These are phyloP conservation scores for Paracanthobrama guichenoti DNA, from an alignment of 2,113 vertebrate species.

Conservation along the genomic window DNA sequence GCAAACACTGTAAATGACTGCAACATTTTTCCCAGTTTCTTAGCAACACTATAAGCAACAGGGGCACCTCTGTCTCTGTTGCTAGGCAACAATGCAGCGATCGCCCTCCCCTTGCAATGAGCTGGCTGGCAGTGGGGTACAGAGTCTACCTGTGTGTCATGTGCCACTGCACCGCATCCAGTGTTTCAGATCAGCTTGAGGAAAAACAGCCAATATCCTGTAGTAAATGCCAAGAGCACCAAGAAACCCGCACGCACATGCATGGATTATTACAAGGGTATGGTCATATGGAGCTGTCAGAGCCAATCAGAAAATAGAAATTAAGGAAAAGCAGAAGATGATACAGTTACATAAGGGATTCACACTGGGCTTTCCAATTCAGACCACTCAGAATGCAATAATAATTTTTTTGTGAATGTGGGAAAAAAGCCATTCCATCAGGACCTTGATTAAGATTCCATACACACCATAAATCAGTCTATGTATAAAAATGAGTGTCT, in stretches of 20 bases:
- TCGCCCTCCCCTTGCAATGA: constrained; percentile 53
- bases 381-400: too few relatives aligned
- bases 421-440: neutral
- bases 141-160: constrained; percentile 40
- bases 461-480: neutral
- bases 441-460: constrained; percentile 13
- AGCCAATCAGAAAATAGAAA: constrained; percentile 41
- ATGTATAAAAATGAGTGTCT: neutral
- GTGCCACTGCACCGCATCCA: constrained; percentile 31
- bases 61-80: constrained; percentile 65
- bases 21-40: constrained; percentile 54
- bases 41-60: constrained; percentile 58
- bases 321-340: constrained; percentile 21
- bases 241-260: neutral
- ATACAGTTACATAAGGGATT: constrained; percentile 12
- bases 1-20: constrained; percentile 40
- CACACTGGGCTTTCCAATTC: neutral
- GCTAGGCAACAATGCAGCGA: constrained; percentile 71
- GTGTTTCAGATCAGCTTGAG: constrained; percentile 24
- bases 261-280: constrained; percentile 38
- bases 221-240: neutral
- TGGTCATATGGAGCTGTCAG: constrained; percentile 53
- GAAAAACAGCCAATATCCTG: constrained; percentile 14
- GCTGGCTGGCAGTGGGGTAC: constrained; percentile 40
- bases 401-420: too few relatives aligned